These are phyloP conservation scores for Schmidtea mediterranea DNA, from an alignment of 1,140 invertebrate species.

Conservation along the genomic window DNA sequence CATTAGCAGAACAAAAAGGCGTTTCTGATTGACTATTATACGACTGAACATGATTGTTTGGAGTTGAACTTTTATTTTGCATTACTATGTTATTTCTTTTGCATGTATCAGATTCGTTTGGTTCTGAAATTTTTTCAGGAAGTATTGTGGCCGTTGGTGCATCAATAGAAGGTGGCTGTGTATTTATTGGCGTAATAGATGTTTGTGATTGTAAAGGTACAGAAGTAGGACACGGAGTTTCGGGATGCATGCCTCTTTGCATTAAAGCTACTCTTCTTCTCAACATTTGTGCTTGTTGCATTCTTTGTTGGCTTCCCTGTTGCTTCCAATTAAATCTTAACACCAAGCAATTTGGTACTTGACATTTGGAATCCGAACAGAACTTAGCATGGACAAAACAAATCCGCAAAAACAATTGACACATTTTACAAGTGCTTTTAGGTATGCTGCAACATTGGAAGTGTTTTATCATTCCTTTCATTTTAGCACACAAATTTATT, in stretches of 20 bases:
- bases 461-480: conserved; percentile 2
- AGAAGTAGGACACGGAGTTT: too few relatives aligned
- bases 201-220: too few relatives aligned
- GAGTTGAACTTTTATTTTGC: too few relatives aligned
- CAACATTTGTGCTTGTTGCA: conserved; percentile 56
- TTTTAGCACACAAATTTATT: background rate
- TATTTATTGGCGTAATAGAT: too few relatives aligned
- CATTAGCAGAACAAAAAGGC: too few relatives aligned
- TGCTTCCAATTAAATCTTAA: conserved; percentile 88
- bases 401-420: conserved; percentile 45
- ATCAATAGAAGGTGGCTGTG: too few relatives aligned
- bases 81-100: too few relatives aligned
- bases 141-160: too few relatives aligned
- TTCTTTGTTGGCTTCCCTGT: conserved; percentile 66
- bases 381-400: conserved; percentile 97
- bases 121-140: too few relatives aligned
- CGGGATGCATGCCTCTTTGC: conserved; percentile 14
- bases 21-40: too few relatives aligned
- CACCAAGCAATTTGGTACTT: conserved; percentile 85
- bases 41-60: too few relatives aligned
- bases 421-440: background rate
- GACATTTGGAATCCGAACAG: conserved; percentile 66
- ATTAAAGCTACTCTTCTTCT: conserved; percentile 52
- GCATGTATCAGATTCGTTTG: too few relatives aligned
- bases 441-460: background rate